A percentile compares a stretch with the other conserved stretches of the same genome.
phyloP scores from a whole-genome alignment of 2,797 vertebrate species.

The Phalanger gymnotis region DNA sequence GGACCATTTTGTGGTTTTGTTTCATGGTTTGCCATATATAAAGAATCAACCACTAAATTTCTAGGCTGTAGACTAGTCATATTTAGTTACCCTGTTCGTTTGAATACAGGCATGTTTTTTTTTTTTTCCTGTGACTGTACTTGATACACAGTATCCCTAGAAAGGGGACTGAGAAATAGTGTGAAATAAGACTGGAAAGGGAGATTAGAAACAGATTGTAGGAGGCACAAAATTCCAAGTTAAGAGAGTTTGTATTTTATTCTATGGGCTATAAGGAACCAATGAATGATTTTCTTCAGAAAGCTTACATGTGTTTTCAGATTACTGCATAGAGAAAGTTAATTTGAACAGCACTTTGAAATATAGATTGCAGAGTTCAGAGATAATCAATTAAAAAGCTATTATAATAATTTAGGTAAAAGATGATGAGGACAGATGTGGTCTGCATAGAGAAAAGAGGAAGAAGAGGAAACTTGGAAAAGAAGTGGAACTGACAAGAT shows the following conservation, averaged over 20 bases:
- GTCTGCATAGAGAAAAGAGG: background rate
- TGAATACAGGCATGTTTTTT: background rate
- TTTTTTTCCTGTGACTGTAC: background rate
- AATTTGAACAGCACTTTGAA: background rate
- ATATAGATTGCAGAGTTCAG: background rate
- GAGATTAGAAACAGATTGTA: background rate
- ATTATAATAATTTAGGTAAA: background rate
- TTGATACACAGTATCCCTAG: background rate
- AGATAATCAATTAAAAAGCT: background rate
- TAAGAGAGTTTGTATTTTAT: background rate
- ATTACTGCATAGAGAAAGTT: background rate
- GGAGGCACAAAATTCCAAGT: background rate
- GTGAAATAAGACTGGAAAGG: background rate
- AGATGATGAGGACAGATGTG: background rate
- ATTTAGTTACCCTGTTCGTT: background rate
- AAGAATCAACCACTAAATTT: background rate
- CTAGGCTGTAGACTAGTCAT: background rate
- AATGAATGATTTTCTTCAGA: background rate
- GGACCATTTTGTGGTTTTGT: background rate
- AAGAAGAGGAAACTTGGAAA: background rate
- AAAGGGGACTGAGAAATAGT: background rate
- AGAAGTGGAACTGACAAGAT: background rate
- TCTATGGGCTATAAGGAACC: background rate
- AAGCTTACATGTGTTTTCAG: background rate
- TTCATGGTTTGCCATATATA: background rate